These are phyloP conservation scores for Etheostoma cragini DNA, from an alignment of 2,113 vertebrate genomes.

Conservation along the genomic window DNA sequence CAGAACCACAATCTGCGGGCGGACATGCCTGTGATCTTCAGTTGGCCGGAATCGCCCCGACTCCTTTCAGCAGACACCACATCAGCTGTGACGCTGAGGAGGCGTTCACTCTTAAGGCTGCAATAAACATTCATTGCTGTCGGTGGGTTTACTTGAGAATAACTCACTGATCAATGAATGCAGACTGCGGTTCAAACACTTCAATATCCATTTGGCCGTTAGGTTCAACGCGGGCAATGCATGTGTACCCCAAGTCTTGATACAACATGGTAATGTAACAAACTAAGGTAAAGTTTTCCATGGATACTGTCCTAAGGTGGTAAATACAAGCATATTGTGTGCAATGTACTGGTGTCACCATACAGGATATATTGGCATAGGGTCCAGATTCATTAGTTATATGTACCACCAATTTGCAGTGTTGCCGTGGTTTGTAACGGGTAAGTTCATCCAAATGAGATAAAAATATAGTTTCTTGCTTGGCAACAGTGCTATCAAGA, in stretches of 20 bases:
- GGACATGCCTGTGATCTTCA: background rate
- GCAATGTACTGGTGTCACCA: background rate
- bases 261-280: background rate
- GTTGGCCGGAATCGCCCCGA: background rate
- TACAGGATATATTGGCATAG: background rate
- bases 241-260: background rate
- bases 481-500: background rate
- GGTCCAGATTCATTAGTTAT: background rate
- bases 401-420: background rate
- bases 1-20: background rate
- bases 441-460: background rate
- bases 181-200: slow-evolving; percentile 94
- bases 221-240: background rate
- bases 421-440: background rate
- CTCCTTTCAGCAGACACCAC: background rate
- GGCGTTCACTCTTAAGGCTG: slow-evolving; percentile 87
- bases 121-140: slow-evolving; percentile 99
- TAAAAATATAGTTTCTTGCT: background rate
- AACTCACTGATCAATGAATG: slow-evolving; percentile 99
- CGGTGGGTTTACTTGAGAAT: slow-evolving; percentile 94
- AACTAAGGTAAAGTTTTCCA: background rate
- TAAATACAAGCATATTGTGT: background rate
- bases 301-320: background rate
- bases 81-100: slow-evolving; percentile 2
- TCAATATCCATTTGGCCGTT: background rate